Evolutionary conservation across 2,888 invertebrate genomes (phyloP).

Genomic region (Euspilapteryx auroguttella): DNA sequence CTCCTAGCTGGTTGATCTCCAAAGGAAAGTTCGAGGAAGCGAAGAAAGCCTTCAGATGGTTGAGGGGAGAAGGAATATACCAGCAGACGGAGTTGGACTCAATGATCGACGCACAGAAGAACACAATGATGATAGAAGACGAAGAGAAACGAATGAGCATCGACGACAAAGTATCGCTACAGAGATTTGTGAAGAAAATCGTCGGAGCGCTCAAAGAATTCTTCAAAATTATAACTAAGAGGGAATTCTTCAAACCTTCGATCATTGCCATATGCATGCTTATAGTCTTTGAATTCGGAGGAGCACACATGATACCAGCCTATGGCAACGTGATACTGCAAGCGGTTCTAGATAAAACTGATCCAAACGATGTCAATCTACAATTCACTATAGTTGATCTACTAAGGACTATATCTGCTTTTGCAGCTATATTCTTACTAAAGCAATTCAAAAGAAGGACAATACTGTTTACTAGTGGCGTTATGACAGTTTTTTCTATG

Average conservation of each 20-base stretch:
- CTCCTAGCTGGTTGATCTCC: conserved; percentile 67
- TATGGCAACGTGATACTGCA: conserved; percentile 45
- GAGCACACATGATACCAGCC: conserved; percentile 48
- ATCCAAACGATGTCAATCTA: conserved; percentile 35
- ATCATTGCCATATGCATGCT: conserved; percentile 47
- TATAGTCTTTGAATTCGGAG: conserved; percentile 48
- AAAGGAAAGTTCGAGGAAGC: conserved; percentile 62
- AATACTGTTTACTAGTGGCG: conserved; percentile 40
- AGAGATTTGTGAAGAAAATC: conserved; percentile 20
- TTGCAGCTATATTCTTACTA: conserved; percentile 50
- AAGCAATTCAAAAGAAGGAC: conserved; percentile 38
- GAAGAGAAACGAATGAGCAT: conserved; percentile 14
- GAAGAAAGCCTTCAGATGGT: conserved; percentile 59
- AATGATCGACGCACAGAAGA: conserved; percentile 38
- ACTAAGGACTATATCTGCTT: conserved; percentile 64
- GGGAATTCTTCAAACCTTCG: conserved; percentile 46
- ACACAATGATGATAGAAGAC: conserved; percentile 19
- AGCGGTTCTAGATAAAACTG: conserved; percentile 31
- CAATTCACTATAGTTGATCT: conserved; percentile 68
- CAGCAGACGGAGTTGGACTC: conserved; percentile 41
- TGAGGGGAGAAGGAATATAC: conserved; percentile 52
- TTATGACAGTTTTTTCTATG: conserved; percentile 36
- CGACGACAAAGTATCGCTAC: too few species aligned
- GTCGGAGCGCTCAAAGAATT: conserved; percentile 24
- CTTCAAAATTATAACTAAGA: conserved; percentile 42